Evolutionary conservation across 2,888 invertebrate genomes (phyloP).

Genomic region (Seladonia tumulorum): DNA sequence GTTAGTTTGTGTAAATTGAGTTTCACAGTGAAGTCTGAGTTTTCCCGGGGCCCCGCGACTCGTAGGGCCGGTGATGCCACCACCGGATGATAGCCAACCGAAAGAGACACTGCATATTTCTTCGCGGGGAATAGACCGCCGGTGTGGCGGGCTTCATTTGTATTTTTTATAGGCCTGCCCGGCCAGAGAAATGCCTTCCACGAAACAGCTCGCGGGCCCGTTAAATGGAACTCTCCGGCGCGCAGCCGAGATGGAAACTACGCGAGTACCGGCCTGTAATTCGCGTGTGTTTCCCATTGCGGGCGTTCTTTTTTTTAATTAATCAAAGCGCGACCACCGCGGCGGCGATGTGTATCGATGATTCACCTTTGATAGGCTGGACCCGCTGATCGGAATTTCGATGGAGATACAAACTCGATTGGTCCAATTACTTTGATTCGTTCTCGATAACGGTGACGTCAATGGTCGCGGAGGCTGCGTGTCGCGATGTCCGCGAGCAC

Average conservation of each 20-base stretch:
- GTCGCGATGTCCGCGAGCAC: background rate
- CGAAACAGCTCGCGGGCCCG: background rate
- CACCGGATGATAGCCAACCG: constrained; percentile 11
- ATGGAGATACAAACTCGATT: background rate
- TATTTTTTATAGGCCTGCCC: constrained; percentile 22
- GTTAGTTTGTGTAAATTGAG: no score
- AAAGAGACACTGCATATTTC: constrained; percentile 39
- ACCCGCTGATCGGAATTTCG: background rate
- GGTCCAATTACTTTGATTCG: constrained; percentile 9
- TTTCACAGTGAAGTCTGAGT: background rate
- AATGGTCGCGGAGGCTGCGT: background rate
- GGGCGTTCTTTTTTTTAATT: constrained; percentile 3
- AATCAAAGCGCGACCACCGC: constrained; percentile 13
- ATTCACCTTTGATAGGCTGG: background rate
- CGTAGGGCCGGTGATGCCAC: background rate
- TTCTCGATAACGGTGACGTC: constrained; percentile 15
- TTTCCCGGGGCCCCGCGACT: background rate
- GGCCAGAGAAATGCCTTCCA: constrained; percentile 11
- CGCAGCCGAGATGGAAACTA: background rate
- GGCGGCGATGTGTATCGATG: background rate
- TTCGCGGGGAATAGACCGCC: constrained; percentile 27
- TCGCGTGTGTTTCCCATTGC: background rate
- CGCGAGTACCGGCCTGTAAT: background rate
- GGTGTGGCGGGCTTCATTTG: constrained; percentile 9
- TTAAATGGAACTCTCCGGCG: background rate